phyloP scores from a whole-genome alignment of 2,113 vertebrate species.

The Bubalus kerabau region DNA sequence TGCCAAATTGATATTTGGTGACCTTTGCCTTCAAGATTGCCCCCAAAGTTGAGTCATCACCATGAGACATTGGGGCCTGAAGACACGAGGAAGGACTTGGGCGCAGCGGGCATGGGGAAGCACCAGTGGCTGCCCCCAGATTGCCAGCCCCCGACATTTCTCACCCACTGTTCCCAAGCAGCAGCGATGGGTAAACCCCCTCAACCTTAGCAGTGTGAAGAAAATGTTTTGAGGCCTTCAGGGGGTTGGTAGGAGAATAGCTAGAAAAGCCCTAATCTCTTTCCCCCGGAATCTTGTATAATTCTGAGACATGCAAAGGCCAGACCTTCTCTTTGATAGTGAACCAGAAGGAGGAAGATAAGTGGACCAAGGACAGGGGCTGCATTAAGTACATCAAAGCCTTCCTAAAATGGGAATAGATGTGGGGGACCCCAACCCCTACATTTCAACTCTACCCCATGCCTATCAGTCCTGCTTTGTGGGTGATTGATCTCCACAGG shows the following conservation, averaged over 20 bases:
- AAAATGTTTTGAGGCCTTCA: neutral
- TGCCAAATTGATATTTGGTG: neutral
- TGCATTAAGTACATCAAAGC: neutral
- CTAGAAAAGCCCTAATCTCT: neutral
- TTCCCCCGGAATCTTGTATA: neutral
- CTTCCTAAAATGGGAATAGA: neutral
- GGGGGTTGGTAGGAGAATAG: neutral
- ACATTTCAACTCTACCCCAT: neutral
- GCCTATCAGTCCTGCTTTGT: neutral
- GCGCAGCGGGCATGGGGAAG: neutral
- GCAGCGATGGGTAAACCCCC: too few species aligned
- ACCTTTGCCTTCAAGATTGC: neutral
- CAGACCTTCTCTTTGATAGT: neutral
- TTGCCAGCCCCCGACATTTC: accelerated
- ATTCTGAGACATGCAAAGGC: neutral
- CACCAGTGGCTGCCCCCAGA: accelerated
- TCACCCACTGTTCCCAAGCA: neutral
- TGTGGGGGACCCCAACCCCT: neutral
- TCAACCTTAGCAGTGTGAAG: neutral
- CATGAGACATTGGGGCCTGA: neutral
- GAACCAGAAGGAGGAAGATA: neutral
- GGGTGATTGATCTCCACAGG: neutral
- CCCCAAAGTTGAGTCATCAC: neutral
- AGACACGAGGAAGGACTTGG: neutral
- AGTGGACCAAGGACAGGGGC: neutral